These are phyloP conservation scores for Colius striatus DNA, from an alignment of 2,113 vertebrate species.

Conservation along the genomic window DNA sequence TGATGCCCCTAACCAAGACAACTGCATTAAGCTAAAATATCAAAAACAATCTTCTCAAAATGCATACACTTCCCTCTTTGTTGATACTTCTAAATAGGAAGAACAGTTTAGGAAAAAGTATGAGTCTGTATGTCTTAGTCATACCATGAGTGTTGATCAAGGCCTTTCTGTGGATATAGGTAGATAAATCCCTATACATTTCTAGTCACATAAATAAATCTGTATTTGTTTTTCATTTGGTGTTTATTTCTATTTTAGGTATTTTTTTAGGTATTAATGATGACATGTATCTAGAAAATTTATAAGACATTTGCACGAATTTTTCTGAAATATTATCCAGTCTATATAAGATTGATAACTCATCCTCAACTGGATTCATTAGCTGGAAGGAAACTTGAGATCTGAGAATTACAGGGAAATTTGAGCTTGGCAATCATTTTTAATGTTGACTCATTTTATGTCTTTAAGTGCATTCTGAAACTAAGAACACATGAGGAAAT, in stretches of 20 bases:
- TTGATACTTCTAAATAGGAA: background rate
- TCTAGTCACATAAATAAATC: background rate
- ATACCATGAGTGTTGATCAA: accelerated
- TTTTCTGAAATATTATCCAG: background rate
- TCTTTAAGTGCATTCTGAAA: background rate
- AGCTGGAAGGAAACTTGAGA: background rate
- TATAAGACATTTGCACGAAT: background rate
- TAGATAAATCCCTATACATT: background rate
- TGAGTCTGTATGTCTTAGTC: background rate
- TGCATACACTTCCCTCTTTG: background rate
- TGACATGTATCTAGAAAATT: background rate
- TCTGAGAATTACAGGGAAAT: background rate
- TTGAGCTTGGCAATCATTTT: background rate
- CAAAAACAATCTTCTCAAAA: background rate
- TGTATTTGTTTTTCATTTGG: accelerated
- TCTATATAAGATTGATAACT: background rate
- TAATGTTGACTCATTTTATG: background rate
- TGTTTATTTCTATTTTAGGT: background rate
- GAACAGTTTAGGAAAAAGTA: background rate
- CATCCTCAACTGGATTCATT: background rate
- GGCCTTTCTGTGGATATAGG: background rate
- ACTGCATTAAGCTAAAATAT: background rate
- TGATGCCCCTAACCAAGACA: background rate
- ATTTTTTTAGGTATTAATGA: background rate
- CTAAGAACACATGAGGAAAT: background rate